Percentiles rank a stretch among this genome's conserved stretches.
These are phyloP conservation scores for Dimorphilus gyrociliatus DNA, from an alignment of 2,888 invertebrate genomes.

Conservation along the genomic window DNA sequence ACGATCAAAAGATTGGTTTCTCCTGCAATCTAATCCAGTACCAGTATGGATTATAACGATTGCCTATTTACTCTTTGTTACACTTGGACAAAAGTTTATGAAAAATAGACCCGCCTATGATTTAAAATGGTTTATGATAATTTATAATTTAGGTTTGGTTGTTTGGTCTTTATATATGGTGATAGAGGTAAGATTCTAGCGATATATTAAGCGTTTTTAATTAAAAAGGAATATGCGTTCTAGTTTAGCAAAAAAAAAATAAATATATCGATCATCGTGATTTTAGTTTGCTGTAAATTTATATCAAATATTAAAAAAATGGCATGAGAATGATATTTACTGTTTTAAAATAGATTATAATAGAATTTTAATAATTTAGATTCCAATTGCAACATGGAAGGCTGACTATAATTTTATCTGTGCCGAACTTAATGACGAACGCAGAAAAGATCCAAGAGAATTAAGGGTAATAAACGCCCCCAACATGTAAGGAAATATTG, in stretches of 20 bases:
- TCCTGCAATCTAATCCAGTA: conserved; percentile 23
- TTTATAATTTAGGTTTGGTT: conserved; percentile 71
- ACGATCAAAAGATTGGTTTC: conserved; percentile 25
- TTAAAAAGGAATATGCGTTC: neutral
- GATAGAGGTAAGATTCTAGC: conserved; percentile 49
- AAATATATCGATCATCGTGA: neutral
- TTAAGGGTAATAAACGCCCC: conserved; percentile 17
- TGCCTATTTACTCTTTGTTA: conserved; percentile 42
- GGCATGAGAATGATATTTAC: neutral
- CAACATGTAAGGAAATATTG: neutral
- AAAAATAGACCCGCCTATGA: conserved; percentile 55
- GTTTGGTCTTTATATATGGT: conserved; percentile 66
- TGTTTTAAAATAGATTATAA: neutral
- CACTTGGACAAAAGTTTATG: conserved; percentile 66
- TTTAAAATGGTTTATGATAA: conserved; percentile 56
- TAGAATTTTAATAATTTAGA: conserved; percentile 16
- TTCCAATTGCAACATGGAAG: conserved; percentile 19
- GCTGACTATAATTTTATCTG: conserved; percentile 25
- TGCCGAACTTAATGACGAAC: conserved; percentile 20
- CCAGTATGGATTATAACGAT: conserved; percentile 26
- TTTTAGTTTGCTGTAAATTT: neutral
- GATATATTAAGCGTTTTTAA: too few species aligned
- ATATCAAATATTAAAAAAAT: neutral
- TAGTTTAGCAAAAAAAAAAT: too few species aligned
- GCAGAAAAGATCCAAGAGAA: conserved; percentile 21